Evolutionary conservation across 2,888 invertebrate species (phyloP).

Genomic region (Gymnoscelis rufifasciata): DNA sequence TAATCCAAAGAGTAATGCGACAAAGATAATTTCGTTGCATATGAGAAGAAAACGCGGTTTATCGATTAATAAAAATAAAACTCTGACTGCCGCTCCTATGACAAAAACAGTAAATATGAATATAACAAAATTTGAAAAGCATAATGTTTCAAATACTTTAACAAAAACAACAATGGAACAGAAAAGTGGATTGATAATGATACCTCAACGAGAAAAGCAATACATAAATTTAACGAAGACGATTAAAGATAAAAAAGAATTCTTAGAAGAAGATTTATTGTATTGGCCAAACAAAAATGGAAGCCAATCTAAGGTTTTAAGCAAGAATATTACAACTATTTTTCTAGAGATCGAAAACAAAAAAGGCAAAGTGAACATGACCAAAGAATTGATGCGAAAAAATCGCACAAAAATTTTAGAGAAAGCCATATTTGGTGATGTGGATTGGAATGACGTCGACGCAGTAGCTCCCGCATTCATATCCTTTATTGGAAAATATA

Average conservation of each 20-base stretch:
- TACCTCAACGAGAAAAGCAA: slow-evolving; percentile 1
- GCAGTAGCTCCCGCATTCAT: slow-evolving; percentile 61
- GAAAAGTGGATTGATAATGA: background rate
- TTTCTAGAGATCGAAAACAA: slow-evolving; percentile 58
- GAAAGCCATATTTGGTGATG: slow-evolving; percentile 63
- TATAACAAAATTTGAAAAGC: background rate
- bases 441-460: slow-evolving; percentile 65
- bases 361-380: slow-evolving; percentile 56
- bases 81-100: background rate
- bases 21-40: slow-evolving; percentile 31
- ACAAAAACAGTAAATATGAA: slow-evolving; percentile 5
- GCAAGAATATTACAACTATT: slow-evolving; percentile 54
- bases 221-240: slow-evolving; percentile 19
- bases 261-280: slow-evolving; percentile 49
- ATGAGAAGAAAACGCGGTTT: slow-evolving; percentile 45
- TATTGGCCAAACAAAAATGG: slow-evolving; percentile 54
- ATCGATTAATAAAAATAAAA: slow-evolving; percentile 5
- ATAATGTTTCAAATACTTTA: background rate
- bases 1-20: slow-evolving; percentile 32
- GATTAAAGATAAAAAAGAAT: slow-evolving; percentile 35
- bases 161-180: slow-evolving; percentile 6
- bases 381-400: slow-evolving; percentile 45
- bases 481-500: slow-evolving; percentile 68
- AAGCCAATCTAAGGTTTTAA: slow-evolving; percentile 15
- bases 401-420: slow-evolving; percentile 55